Conservation (phyloP, 2,113 vertebrate genomes). For the Morone chrysops region DNA sequence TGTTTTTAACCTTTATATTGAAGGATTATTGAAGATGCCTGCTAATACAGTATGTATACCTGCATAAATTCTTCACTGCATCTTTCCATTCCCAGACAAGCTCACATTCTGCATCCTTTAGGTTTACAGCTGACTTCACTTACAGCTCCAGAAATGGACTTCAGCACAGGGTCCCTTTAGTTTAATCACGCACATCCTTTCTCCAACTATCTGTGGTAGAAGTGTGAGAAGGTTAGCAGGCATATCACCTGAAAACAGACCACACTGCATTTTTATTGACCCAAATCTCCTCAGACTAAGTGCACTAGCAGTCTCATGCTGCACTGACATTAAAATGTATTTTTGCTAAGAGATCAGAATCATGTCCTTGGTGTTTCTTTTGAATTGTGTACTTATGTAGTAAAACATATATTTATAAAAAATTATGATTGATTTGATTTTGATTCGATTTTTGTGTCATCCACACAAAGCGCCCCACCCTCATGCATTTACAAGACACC, state of each 20-base stretch:
- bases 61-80: constrained; percentile 16
- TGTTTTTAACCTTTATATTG: constrained; percentile 1
- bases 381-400: background rate
- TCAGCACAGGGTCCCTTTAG: background rate
- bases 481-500: too few species aligned
- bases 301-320: background rate
- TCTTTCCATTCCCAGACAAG: constrained; percentile 3
- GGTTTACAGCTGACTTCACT: constrained; percentile 4
- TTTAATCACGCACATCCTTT: constrained; percentile 10
- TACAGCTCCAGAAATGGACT: background rate
- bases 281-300: background rate
- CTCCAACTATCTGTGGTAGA: background rate
- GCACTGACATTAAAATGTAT: too few species aligned
- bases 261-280: background rate
- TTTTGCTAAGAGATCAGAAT: too few species aligned
- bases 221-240: background rate
- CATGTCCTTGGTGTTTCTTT: background rate
- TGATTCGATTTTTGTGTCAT: too few species aligned
- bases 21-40: background rate
- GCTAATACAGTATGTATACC: constrained; percentile 4
- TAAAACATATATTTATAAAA: too few species aligned
- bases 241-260: background rate
- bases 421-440: too few species aligned
- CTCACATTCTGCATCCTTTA: constrained; percentile 1
- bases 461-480: too few species aligned